Conservation (phyloP, 2,888 invertebrate genomes). For the Cylloceria caligata region DNA sequence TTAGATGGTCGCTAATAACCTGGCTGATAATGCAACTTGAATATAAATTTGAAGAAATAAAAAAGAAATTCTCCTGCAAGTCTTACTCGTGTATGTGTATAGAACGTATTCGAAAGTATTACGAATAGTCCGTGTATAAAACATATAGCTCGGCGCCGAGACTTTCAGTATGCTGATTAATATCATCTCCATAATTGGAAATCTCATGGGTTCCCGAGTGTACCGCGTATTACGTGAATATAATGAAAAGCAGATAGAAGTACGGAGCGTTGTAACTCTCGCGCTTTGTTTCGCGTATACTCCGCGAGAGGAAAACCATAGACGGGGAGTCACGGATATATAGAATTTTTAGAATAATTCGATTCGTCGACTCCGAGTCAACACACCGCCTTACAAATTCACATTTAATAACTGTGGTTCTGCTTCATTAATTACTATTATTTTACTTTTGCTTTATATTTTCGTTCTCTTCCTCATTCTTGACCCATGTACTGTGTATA, state of each 20-base stretch:
- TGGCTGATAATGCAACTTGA: too few species aligned
- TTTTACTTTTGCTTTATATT: constrained; percentile 46
- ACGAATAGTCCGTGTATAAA: neutral
- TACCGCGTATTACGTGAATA: neutral
- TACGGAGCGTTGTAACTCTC: constrained; percentile 14
- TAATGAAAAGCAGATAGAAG: constrained; percentile 25
- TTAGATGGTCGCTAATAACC: too few species aligned
- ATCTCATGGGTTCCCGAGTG: constrained; percentile 27
- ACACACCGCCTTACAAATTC: neutral
- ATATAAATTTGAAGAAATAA: too few species aligned
- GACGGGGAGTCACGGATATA: neutral
- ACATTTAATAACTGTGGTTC: constrained; percentile 7
- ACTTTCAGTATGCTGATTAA: neutral
- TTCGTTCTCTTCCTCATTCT: constrained; percentile 32
- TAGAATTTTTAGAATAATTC: constrained; percentile 20
- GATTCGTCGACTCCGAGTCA: constrained; percentile 7
- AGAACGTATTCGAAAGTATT: constrained; percentile 4
- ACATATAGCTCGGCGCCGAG: neutral
- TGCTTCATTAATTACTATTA: constrained; percentile 2
- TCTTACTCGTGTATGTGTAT: too few species aligned
- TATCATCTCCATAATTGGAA: constrained; percentile 32
- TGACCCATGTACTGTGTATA: constrained; percentile 15
- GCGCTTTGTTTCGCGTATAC: neutral
- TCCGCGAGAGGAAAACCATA: neutral
- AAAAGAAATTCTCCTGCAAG: too few species aligned